Evolutionary conservation across 2,888 invertebrate genomes (phyloP).

Genomic region (Esperia sulphurella): DNA sequence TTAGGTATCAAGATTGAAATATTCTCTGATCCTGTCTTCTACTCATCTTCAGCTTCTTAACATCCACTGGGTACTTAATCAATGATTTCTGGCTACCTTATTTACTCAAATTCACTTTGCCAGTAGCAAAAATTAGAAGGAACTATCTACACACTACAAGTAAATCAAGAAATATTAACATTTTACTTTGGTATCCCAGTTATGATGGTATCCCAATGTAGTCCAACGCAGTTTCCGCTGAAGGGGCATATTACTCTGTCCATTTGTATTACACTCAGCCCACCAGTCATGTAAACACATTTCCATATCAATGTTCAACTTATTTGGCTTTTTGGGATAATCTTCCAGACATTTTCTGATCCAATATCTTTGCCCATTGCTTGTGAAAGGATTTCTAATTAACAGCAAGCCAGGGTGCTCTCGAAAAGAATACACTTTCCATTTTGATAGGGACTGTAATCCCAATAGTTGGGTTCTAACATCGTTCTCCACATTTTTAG

Average conservation of each 20-base stretch:
- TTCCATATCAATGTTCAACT: conserved; percentile 82
- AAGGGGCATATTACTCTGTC: conserved; percentile 48
- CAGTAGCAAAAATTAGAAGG: too few species aligned
- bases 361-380: conserved; percentile 90
- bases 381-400: conserved; percentile 90
- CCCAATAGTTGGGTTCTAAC: conserved; percentile 45
- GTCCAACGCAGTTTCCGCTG: conserved; percentile 89
- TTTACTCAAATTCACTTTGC: too few species aligned
- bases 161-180: conserved; percentile 28
- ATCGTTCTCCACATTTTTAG: conserved; percentile 12
- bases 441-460: conserved; percentile 52
- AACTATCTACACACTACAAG: too few species aligned
- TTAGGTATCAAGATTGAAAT: too few species aligned
- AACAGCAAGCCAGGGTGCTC: conserved; percentile 86
- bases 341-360: conserved; percentile 86
- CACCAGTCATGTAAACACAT: conserved; percentile 79
- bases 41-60: too few species aligned
- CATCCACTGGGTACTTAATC: too few species aligned
- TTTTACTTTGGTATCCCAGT: conserved; percentile 96
- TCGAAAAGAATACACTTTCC: conserved; percentile 82
- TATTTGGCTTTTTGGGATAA: conserved; percentile 87
- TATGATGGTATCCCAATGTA: conserved; percentile 97
- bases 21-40: too few species aligned
- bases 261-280: conserved; percentile 76
- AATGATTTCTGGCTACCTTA: too few species aligned